A percentile compares a stretch with the other conserved stretches of the same genome.
These are phyloP conservation scores for Emberiza fucata DNA, from an alignment of 2,113 vertebrate genomes.

Conservation along the genomic window DNA sequence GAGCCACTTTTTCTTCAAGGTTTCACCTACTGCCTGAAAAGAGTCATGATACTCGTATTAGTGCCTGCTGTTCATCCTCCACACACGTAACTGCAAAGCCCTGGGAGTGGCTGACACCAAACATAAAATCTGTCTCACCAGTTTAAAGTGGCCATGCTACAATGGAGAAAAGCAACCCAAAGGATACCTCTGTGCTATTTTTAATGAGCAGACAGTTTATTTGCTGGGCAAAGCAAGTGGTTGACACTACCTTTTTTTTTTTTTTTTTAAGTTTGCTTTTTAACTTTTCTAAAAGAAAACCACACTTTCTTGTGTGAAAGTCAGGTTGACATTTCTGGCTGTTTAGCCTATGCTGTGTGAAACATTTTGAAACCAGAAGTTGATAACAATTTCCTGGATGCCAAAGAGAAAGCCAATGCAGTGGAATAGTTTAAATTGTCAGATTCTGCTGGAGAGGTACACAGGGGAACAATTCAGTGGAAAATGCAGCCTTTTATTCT, in stretches of 20 bases:
- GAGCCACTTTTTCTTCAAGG: constrained; percentile 88
- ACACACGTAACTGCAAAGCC: constrained; percentile 32
- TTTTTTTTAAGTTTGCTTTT: not conserved
- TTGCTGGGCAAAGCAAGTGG: not conserved
- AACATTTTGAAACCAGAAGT: not conserved
- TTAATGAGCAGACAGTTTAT: not conserved
- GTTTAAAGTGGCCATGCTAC: not conserved
- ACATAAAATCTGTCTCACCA: not conserved
- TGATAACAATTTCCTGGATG: not conserved
- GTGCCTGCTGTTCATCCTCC: constrained; percentile 57
- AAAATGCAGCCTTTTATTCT: not conserved
- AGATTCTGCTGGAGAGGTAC: not conserved
- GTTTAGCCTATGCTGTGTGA: not conserved
- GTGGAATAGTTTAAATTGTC: not conserved
- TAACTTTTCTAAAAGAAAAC: not conserved
- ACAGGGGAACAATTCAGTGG: not conserved
- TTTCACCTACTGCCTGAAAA: constrained; percentile 88
- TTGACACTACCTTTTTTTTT: not conserved
- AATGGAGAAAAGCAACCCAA: not conserved
- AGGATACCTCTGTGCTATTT: not conserved
- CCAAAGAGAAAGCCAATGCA: not conserved
- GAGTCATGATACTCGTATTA: constrained; percentile 81
- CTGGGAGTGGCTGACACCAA: not conserved
- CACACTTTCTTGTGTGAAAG: not conserved
- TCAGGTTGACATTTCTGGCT: not conserved